Conservation (phyloP, 2,888 invertebrate genomes). For the Tetragonula carbonaria region DNA sequence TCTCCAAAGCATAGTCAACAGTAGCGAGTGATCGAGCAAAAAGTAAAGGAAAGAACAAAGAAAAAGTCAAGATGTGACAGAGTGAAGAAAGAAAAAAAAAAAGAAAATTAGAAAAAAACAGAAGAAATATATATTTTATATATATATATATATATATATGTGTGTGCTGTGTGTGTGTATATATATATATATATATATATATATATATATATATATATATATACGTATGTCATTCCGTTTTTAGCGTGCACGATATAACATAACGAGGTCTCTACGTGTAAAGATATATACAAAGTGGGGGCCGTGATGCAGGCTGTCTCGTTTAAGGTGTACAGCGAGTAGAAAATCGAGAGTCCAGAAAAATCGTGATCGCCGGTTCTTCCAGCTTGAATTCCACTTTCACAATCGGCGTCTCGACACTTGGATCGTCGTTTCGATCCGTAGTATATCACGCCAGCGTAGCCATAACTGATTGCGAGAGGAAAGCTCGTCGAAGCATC, state of each 20-base stretch:
- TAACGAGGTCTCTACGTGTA: constrained; percentile 20
- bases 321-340: constrained; percentile 24
- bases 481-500: constrained; percentile 17
- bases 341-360: constrained; percentile 33
- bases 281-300: constrained; percentile 24
- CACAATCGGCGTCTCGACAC: neutral
- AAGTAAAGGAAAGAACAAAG: constrained; percentile 67
- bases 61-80: constrained; percentile 41
- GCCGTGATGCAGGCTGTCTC: constrained; percentile 41
- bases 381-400: neutral
- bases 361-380: constrained; percentile 15
- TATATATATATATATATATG: neutral
- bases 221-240: constrained; percentile 53
- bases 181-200: neutral
- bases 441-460: neutral
- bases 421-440: neutral
- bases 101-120: constrained; percentile 19
- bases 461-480: neutral
- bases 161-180: neutral
- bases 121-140: neutral
- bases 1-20: constrained; percentile 61
- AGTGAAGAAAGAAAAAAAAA: constrained; percentile 18
- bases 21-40: constrained; percentile 69
- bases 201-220: neutral
- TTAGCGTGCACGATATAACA: constrained; percentile 52